Evolutionary conservation across 2,797 vertebrate species (phyloP), one percentile per base, ranked within the genome.

Genomic region (Gymnoscopelus microlampas): DNA sequence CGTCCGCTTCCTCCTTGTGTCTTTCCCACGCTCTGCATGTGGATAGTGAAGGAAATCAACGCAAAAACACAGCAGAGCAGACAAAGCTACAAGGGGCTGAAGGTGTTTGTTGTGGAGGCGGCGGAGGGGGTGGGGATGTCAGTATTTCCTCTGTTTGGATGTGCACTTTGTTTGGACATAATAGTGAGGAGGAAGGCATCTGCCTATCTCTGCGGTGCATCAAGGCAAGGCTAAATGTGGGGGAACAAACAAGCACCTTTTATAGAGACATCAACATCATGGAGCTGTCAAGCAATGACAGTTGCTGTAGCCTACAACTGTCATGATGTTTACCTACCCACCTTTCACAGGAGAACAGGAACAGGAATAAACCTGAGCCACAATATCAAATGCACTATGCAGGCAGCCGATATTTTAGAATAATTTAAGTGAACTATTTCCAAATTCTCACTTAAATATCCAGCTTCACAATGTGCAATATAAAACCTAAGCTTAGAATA

Each of bases 41-140:
- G 87, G 92, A 94, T 91, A 93, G 87, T 87, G 89, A 93, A 92
- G 94, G 93, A 94, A 94, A 92, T 88, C 90, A 91, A 91, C 88
- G 87, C 80, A 82, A 91, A 93, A 93, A 93, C 87, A 91, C 77
- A 66, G 66, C 54, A 85, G 91, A 90, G 66, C 54, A 85, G 91
- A 91, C 91, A 91, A 93, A 89, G 90, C 84, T 72, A 83, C 66
- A 77, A 44, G 63, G 53, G 74, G 82, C 87, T 79, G 71, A 82
- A 77, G 74, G 76, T 75, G 71, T 68, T 50, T 63, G 64, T 73
- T 32, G 32, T 26, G 47, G 3, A 47, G 4, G 60, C 4, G 8
- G 44, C 2, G 24, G 4, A 8, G 8, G 50, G 4, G 56, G 2
- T 35, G 59, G 32, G 53, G 70, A 62, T 74, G 63, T n/a, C 44